These are phyloP conservation scores for Tipula unca DNA, from an alignment of 2,888 invertebrate species.

Conservation along the genomic window DNA sequence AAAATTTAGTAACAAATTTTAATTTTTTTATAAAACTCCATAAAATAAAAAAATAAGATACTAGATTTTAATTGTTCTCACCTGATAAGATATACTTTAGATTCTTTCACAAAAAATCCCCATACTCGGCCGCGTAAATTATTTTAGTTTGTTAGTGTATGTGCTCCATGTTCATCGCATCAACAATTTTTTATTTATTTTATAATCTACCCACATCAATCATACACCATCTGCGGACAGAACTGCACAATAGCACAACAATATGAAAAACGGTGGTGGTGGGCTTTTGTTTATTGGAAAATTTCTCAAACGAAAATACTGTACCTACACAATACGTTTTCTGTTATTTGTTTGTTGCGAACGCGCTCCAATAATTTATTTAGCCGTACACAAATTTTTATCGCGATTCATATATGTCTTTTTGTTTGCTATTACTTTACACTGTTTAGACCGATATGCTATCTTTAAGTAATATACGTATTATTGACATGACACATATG, in stretches of 20 bases:
- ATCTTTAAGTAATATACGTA: background rate
- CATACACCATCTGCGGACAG: background rate
- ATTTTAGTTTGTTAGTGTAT: no score
- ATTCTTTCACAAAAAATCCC: no score
- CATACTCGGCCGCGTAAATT: no score
- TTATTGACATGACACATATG: background rate
- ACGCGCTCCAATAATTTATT: background rate
- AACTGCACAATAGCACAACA: background rate
- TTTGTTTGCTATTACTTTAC: background rate
- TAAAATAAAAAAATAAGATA: no score
- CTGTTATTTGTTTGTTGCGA: background rate
- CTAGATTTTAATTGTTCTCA: no score
- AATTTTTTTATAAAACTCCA: no score
- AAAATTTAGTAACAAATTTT: no score
- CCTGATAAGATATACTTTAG: no score
- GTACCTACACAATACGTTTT: background rate
- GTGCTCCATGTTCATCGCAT: no score
- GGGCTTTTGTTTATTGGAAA: background rate
- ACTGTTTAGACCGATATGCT: background rate
- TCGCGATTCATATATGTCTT: no score
- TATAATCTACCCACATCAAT: background rate
- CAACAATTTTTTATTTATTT: no score
- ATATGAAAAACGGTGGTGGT: background rate
- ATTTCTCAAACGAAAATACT: background rate
- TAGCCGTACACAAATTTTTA: background rate